These are phyloP conservation scores for Pemphigus obesinymphae DNA, from an alignment of 1,140 invertebrate genomes.

Conservation along the genomic window DNA sequence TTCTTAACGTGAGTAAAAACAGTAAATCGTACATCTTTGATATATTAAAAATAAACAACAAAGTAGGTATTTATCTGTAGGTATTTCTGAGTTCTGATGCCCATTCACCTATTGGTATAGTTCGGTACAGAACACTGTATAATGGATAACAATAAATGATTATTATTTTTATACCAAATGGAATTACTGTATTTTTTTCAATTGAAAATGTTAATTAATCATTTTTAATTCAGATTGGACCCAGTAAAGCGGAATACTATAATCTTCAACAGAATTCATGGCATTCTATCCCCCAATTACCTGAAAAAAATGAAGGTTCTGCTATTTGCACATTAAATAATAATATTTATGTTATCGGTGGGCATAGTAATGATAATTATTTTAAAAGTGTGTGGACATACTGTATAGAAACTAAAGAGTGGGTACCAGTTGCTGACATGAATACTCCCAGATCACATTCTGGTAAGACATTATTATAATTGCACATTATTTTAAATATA, in stretches of 20 bases:
- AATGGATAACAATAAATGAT: too few species aligned
- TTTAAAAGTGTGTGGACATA: conserved; percentile 5
- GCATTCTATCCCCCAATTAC: not conserved
- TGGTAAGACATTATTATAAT: not conserved
- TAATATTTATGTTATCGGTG: conserved; percentile 11
- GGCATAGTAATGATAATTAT: not conserved
- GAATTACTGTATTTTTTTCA: too few species aligned
- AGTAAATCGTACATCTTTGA: too few species aligned
- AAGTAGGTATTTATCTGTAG: too few species aligned
- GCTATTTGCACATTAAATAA: conserved; percentile 7
- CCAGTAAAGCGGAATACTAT: not conserved
- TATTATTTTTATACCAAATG: too few species aligned
- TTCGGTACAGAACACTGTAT: too few species aligned
- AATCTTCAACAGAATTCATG: not conserved
- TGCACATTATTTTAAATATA: not conserved
- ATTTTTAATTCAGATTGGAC: not conserved
- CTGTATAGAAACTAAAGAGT: conserved; percentile 1
- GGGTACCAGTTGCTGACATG: not conserved
- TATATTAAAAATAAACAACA: too few species aligned
- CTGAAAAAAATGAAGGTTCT: not conserved
- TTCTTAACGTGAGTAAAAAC: too few species aligned
- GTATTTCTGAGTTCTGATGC: too few species aligned
- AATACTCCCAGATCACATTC: not conserved
- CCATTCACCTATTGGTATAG: too few species aligned
- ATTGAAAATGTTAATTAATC: too few species aligned